Conservation (phyloP, 1,140 invertebrate genomes). For the Liolophura sinensis region DNA sequence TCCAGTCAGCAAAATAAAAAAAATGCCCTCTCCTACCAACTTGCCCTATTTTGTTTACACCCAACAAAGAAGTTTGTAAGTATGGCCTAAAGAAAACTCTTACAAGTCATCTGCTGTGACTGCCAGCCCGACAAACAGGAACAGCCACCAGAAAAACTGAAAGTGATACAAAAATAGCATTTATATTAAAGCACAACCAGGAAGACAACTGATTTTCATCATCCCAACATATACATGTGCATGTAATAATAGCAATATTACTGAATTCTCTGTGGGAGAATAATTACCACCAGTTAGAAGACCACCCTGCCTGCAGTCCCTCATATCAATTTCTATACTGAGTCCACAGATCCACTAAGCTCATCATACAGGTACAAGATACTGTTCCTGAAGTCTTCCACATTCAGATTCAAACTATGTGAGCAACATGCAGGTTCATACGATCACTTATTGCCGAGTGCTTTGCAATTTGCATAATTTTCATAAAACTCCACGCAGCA, state of each 20-base stretch:
- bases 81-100: slow-evolving; percentile 29
- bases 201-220: not conserved
- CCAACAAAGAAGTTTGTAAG: not conserved
- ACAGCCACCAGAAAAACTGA: slow-evolving; percentile 64
- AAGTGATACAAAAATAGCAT: slow-evolving; percentile 14
- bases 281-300: not conserved
- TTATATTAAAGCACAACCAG: not conserved
- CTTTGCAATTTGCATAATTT: too few relatives aligned
- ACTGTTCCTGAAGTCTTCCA: too few relatives aligned
- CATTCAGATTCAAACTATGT: too few relatives aligned
- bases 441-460: too few relatives aligned
- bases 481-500: too few relatives aligned
- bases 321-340: too few relatives aligned
- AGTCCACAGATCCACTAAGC: too few relatives aligned
- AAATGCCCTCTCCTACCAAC: too few relatives aligned
- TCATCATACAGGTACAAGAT: too few relatives aligned
- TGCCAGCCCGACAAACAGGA: slow-evolving; percentile 68
- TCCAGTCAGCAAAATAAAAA: too few relatives aligned
- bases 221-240: not conserved
- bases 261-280: not conserved
- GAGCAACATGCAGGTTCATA: too few relatives aligned
- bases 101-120: slow-evolving; percentile 70
- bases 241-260: slow-evolving; percentile 7
- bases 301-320: not conserved
- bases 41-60: too few relatives aligned